Evolutionary conservation across 2,797 vertebrate species (phyloP), one percentile per base, ranked within the genome.

Genomic region (Melanotaenia maccullochi): DNA sequence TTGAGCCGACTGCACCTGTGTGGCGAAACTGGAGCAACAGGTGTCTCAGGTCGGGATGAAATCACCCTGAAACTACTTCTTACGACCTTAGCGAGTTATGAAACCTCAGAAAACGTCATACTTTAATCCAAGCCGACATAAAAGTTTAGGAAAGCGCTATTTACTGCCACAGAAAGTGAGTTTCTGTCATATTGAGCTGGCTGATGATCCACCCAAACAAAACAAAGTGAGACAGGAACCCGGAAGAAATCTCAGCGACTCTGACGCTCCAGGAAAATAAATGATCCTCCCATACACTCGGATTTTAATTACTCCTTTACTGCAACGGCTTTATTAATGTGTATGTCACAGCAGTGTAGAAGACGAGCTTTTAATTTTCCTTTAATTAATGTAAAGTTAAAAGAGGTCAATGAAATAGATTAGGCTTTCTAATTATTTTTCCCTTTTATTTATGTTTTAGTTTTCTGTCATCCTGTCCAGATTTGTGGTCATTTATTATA

Each of bases 1-100:
- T 4, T 9, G 30, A 28, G 1, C 1, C 25, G 55, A 4, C n/a
- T 1, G n/a, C 86, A 90, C 88, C 87, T 87, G 88, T 68, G 12
- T 0, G 76, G 54, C 73, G 79, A 83, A 85, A 88, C 68, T 16
- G 76, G 72, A 78, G 87, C 91, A 86, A 91, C 93, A 93, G 93
- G 93, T 95, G 94, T 92, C 81, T 87, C 71, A 0, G 72, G 69
- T 89, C 80, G 18, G 73, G 73, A 51, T 22, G 76, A 65, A 81
- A 70, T 81, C 73, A 64, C 83, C 63, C 2, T 2, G 47, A 18
- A 55, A 51, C 40, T 68, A 1, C 38, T 14, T 4, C 8, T 4
- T 67, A 32, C 35, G 57, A 42, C 22, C 65, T 35, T 14, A 78
- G 22, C 62, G 40, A 36, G 56, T 8, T 3, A 0, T 0, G 1